Percentiles rank a stretch among this genome's conserved stretches.
These are phyloP conservation scores for Sesamia inferens DNA, from an alignment of 2,888 invertebrate species.

Conservation along the genomic window DNA sequence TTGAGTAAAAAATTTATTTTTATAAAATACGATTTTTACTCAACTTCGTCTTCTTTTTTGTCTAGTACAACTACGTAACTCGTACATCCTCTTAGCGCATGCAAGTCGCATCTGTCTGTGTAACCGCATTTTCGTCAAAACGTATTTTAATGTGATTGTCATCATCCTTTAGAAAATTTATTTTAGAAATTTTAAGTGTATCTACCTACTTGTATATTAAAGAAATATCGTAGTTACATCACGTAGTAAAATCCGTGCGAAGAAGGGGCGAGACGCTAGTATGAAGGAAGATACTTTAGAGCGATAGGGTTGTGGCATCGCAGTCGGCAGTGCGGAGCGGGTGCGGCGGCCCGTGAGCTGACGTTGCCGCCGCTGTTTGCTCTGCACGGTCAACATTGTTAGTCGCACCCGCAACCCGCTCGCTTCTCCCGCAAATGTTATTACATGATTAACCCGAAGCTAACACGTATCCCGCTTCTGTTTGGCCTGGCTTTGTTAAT, in stretches of 20 bases:
- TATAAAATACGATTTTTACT: no score
- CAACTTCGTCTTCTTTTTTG: no score
- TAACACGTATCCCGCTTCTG: constrained; percentile 80
- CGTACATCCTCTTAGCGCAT: no score
- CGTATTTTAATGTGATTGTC: background rate
- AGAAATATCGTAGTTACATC: background rate
- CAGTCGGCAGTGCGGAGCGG: constrained; percentile 67
- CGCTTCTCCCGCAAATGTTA: constrained; percentile 78
- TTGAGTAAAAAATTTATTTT: no score
- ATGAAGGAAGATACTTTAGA: constrained; percentile 1
- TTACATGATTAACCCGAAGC: constrained; percentile 84
- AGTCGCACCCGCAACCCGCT: constrained; percentile 64
- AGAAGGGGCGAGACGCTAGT: background rate
- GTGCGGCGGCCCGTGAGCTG: constrained; percentile 81
- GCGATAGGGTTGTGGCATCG: constrained; percentile 72
- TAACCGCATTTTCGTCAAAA: background rate
- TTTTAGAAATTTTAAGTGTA: background rate
- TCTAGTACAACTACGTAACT: no score
- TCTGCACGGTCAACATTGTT: constrained; percentile 88
- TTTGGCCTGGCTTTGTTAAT: constrained; percentile 83
- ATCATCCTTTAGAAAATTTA: background rate
- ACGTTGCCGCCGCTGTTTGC: constrained; percentile 85
- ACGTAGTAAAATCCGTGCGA: background rate
- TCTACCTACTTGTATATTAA: background rate
- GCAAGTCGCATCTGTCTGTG: background rate